phyloP scores from a whole-genome alignment of 2,113 vertebrate species.

The Pachypanchax playfairii region DNA sequence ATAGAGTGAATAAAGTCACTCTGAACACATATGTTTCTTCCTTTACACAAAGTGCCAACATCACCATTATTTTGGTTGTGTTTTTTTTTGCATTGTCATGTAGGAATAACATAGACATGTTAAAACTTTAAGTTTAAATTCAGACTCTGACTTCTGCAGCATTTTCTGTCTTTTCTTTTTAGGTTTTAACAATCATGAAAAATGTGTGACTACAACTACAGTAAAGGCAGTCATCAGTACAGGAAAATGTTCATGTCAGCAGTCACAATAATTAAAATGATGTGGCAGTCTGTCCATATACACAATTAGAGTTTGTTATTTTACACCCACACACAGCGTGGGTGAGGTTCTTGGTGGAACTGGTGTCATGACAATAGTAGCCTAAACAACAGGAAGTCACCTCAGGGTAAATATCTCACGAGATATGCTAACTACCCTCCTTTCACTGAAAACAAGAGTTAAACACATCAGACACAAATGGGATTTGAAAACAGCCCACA shows the following conservation, averaged over 20 bases:
- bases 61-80: no score
- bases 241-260: not conserved
- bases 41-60: no score
- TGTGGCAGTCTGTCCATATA: not conserved
- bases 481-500: not conserved
- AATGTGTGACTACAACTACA: not conserved
- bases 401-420: slow-evolving; percentile 35
- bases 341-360: slow-evolving; percentile 32
- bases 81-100: no score
- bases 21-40: no score
- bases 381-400: slow-evolving; percentile 59
- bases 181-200: not conserved
- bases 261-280: not conserved
- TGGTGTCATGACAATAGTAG: slow-evolving; percentile 67
- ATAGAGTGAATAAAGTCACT: no score
- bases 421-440: slow-evolving; percentile 5
- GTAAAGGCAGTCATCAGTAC: not conserved
- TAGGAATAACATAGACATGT: no score
- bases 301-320: slow-evolving; percentile 38
- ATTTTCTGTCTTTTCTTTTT: no score
- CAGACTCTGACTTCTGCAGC: no score
- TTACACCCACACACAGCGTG: not conserved
- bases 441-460: slow-evolving; percentile 1
- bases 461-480: not conserved
- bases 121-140: not conserved